Percentiles rank a stretch among this genome's conserved stretches.
Evolutionary conservation across 1,140 invertebrate genomes (phyloP).

Genomic region (Scaptomyza montana): DNA sequence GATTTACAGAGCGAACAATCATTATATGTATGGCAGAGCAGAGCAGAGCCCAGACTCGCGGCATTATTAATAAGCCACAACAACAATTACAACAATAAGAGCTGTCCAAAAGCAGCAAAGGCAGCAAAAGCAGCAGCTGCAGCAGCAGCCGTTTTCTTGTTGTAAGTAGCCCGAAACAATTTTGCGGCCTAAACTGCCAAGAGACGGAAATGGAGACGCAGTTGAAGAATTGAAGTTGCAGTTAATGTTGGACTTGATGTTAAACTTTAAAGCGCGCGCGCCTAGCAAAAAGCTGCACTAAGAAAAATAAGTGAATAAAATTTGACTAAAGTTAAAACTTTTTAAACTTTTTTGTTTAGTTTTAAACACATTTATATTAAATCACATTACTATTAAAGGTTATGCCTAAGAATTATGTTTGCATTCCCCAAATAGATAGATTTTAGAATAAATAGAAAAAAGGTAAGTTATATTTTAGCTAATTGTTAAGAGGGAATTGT

Average conservation of each 20-base stretch:
- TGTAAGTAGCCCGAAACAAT: slow-evolving; percentile 57
- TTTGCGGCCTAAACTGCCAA: slow-evolving; percentile 56
- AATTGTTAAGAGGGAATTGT: too few relatives aligned
- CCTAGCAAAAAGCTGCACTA: slow-evolving; percentile 23
- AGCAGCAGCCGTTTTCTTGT: slow-evolving; percentile 20
- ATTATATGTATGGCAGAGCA: slow-evolving; percentile 11
- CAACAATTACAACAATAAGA: slow-evolving; percentile 51
- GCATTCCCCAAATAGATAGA: too few relatives aligned
- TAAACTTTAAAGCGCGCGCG: slow-evolving; percentile 53
- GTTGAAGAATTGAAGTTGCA: background rate
- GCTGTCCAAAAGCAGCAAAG: slow-evolving; percentile 10
- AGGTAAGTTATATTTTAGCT: too few relatives aligned
- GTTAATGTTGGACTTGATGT: slow-evolving; percentile 47
- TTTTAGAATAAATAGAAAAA: too few relatives aligned
- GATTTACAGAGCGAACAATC: slow-evolving; percentile 42
- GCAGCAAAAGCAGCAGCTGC: background rate
- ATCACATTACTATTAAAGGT: too few relatives aligned
- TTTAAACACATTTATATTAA: too few relatives aligned
- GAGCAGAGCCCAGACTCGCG: slow-evolving; percentile 11
- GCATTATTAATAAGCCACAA: slow-evolving; percentile 57
- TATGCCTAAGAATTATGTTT: too few relatives aligned
- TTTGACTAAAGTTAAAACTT: too few relatives aligned
- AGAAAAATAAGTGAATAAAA: background rate
- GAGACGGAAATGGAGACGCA: slow-evolving; percentile 17
- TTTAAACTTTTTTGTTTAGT: too few relatives aligned